Percentiles rank a stretch among this genome's conserved stretches.
Conservation (phyloP, 2,888 invertebrate genomes). For the Agelastica alni region DNA sequence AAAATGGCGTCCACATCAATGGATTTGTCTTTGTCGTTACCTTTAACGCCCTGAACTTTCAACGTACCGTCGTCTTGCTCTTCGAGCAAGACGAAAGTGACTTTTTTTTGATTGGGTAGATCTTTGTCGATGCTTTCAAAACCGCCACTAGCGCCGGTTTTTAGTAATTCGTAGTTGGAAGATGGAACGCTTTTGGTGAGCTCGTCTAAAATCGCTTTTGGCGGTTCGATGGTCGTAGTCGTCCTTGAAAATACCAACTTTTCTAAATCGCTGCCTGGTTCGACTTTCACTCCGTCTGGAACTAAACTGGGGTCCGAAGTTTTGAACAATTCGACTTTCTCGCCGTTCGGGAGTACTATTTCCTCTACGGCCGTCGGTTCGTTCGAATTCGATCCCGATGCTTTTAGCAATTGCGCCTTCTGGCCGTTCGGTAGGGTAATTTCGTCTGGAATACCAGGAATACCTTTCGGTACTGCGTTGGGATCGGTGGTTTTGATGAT, state of each 20-base stretch:
- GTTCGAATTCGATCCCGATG: constrained; percentile 30
- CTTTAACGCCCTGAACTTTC: constrained; percentile 83
- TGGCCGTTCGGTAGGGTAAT: constrained; percentile 73
- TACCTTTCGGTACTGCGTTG: constrained; percentile 30
- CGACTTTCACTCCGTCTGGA: constrained; percentile 59
- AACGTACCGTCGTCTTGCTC: constrained; percentile 85
- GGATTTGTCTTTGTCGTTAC: constrained; percentile 72
- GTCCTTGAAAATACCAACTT: constrained; percentile 53
- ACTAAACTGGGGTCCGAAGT: constrained; percentile 71
- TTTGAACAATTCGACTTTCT: constrained; percentile 56
- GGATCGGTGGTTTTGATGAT: constrained; percentile 57
- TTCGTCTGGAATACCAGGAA: constrained; percentile 66
- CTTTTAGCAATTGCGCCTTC: constrained; percentile 70
- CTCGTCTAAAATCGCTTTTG: constrained; percentile 72
- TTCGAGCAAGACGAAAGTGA: constrained; percentile 83
- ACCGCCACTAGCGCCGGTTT: constrained; percentile 73
- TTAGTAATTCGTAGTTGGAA: constrained; percentile 79
- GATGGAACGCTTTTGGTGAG: constrained; percentile 79
- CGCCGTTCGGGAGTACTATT: constrained; percentile 51
- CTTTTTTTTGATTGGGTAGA: constrained; percentile 73
- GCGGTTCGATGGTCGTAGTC: constrained; percentile 63
- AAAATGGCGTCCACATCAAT: constrained; percentile 80
- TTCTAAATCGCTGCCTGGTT: constrained; percentile 50
- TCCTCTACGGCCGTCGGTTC: constrained; percentile 43
- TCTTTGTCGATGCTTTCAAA: constrained; percentile 70